These are phyloP conservation scores for Cheilosia soror DNA, from an alignment of 2,888 invertebrate species.

Conservation along the genomic window DNA sequence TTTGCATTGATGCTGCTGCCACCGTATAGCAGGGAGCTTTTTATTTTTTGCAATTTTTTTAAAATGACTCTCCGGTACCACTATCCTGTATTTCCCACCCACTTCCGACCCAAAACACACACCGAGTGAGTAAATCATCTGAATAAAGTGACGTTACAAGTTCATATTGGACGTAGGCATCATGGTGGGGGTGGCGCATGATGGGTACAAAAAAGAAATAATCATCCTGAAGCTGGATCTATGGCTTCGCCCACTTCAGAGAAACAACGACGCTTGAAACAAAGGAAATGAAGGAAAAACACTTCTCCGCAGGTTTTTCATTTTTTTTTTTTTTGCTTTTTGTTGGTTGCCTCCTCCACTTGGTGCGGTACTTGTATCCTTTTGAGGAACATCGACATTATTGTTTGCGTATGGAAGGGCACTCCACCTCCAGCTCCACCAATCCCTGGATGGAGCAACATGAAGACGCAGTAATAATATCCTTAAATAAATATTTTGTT, in stretches of 20 bases:
- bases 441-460: neutral
- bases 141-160: slow-evolving; percentile 74
- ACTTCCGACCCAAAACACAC: slow-evolving; percentile 55
- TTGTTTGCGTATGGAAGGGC: slow-evolving; percentile 46
- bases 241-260: slow-evolving; percentile 65
- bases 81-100: slow-evolving; percentile 55
- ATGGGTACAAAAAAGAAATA: slow-evolving; percentile 35
- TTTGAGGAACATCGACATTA: slow-evolving; percentile 54
- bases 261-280: slow-evolving; percentile 56
- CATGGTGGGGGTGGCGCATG: slow-evolving; percentile 42
- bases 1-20: slow-evolving; percentile 54
- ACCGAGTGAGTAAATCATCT: slow-evolving; percentile 72
- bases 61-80: slow-evolving; percentile 71
- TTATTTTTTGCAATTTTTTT: slow-evolving; percentile 65
- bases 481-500: slow-evolving; percentile 79
- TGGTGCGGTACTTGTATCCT: slow-evolving; percentile 57
- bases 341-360: slow-evolving; percentile 11
- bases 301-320: slow-evolving; percentile 49
- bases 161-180: slow-evolving; percentile 72
- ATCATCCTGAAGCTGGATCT: slow-evolving; percentile 55
- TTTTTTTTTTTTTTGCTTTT: slow-evolving; percentile 16
- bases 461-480: slow-evolving; percentile 77
- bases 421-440: neutral
- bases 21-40: slow-evolving; percentile 45
- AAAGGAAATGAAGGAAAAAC: slow-evolving; percentile 74